Conservation (phyloP, 2,113 vertebrate species). For the Trogon melanurus region DNA sequence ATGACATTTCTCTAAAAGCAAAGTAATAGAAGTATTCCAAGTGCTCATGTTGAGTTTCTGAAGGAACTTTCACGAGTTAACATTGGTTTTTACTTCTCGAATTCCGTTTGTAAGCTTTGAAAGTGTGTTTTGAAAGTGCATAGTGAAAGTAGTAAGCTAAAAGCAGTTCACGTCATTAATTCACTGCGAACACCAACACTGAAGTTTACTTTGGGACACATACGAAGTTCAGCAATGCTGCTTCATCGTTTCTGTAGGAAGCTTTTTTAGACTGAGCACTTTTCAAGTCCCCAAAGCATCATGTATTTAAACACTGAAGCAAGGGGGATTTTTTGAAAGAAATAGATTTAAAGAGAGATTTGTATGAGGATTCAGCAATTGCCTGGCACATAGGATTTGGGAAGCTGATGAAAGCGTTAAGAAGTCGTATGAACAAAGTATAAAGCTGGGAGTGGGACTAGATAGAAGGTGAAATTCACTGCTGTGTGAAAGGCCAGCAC, state of each 20-base stretch:
- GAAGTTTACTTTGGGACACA: neutral
- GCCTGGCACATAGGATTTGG: slow-evolving; percentile 51
- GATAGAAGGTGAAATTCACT: slow-evolving; percentile 42
- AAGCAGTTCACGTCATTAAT: neutral
- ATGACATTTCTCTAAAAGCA: neutral
- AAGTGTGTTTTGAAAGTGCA: neutral
- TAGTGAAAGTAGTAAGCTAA: neutral
- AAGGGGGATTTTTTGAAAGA: slow-evolving; percentile 6
- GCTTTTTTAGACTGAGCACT: neutral
- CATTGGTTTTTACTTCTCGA: neutral
- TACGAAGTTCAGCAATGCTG: neutral
- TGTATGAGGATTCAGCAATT: slow-evolving; percentile 44
- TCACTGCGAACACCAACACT: neutral
- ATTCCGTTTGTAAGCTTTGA: neutral
- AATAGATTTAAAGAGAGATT: slow-evolving; percentile 58
- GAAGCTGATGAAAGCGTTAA: slow-evolving; percentile 51
- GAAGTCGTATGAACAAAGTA: slow-evolving; percentile 2
- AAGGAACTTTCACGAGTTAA: neutral
- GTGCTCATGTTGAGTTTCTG: neutral
- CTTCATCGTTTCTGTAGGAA: neutral
- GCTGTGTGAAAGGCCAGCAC: slow-evolving; percentile 48
- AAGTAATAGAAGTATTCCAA: neutral
- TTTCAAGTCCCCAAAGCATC: neutral
- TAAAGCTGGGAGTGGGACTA: slow-evolving; percentile 48
- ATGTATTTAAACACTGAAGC: slow-evolving; percentile 1